Conservation (phyloP, 2,888 invertebrate genomes). For the Macaria liturata region DNA sequence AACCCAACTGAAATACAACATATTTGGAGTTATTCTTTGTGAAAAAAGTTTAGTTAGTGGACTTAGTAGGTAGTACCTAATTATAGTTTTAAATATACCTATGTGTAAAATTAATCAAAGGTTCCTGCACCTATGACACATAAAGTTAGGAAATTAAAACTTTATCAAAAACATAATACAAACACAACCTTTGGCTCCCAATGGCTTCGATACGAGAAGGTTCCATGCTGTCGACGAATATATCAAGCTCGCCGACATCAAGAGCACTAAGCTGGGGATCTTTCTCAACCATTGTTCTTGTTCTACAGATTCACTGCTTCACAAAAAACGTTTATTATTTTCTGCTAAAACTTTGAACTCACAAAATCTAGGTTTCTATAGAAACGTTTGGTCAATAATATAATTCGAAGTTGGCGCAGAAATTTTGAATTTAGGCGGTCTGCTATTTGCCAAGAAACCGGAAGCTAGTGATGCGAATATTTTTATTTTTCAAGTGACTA, state of each 20-base stretch:
- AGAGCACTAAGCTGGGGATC: constrained; percentile 79
- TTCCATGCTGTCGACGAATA: constrained; percentile 88
- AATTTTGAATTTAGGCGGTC: background rate
- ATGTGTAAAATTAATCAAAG: too few species aligned
- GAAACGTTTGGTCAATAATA: constrained; percentile 46
- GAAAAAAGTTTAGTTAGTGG: too few species aligned
- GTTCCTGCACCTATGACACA: too few species aligned
- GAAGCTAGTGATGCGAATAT: too few species aligned
- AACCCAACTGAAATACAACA: constrained; percentile 85
- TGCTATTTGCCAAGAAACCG: too few species aligned
- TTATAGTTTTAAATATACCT: too few species aligned
- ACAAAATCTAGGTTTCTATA: constrained; percentile 28
- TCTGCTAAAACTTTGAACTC: too few species aligned
- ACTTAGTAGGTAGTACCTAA: too few species aligned
- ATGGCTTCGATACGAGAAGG: constrained; percentile 86
- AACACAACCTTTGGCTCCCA: constrained; percentile 78
- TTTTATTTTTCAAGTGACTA: too few species aligned
- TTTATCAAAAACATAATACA: too few species aligned
- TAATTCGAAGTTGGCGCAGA: constrained; percentile 38
- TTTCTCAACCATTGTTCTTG: constrained; percentile 74
- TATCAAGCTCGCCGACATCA: constrained; percentile 88
- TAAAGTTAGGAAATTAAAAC: too few species aligned
- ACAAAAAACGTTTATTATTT: background rate
- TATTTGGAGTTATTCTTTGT: background rate
- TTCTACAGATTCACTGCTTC: background rate